Evolutionary conservation across 2,113 vertebrate species (phyloP).

Genomic region (Albula goreensis): DNA sequence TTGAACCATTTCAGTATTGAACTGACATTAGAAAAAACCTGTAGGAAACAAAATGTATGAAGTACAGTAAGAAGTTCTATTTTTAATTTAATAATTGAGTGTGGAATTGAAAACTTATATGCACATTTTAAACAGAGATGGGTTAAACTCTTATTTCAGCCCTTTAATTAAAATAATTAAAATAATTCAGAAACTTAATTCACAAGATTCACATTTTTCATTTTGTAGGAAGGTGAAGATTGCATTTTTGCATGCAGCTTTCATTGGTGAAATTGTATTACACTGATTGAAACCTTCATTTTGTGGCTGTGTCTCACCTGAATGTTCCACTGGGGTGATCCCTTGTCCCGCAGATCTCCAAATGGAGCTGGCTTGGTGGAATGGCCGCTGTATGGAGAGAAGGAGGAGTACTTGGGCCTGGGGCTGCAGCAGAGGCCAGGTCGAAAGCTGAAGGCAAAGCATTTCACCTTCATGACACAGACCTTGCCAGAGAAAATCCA

Average conservation of each 20-base stretch:
- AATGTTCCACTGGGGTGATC: background rate
- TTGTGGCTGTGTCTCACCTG: background rate
- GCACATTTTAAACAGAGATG: no score
- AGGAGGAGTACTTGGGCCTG: conserved; percentile 58
- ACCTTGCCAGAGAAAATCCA: conserved; percentile 54
- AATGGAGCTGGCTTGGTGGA: conserved; percentile 58
- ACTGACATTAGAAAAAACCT: no score
- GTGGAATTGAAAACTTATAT: no score
- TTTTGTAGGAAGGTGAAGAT: background rate
- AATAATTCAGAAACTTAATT: no score
- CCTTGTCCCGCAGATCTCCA: conserved; percentile 55
- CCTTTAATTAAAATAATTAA: no score
- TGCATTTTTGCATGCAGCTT: background rate
- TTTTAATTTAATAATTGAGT: no score
- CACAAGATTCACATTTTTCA: no score
- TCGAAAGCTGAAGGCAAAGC: conserved; percentile 56
- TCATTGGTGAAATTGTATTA: background rate
- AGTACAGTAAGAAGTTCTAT: no score
- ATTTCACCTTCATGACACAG: conserved; percentile 58
- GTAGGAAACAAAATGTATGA: no score
- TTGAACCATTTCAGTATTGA: no score
- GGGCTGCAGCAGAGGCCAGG: conserved; percentile 48
- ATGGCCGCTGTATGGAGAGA: conserved; percentile 65
- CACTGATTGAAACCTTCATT: background rate
- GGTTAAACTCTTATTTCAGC: no score